These are phyloP conservation scores for Azemiops feae DNA, from an alignment of 2,113 vertebrate species.

Conservation along the genomic window DNA sequence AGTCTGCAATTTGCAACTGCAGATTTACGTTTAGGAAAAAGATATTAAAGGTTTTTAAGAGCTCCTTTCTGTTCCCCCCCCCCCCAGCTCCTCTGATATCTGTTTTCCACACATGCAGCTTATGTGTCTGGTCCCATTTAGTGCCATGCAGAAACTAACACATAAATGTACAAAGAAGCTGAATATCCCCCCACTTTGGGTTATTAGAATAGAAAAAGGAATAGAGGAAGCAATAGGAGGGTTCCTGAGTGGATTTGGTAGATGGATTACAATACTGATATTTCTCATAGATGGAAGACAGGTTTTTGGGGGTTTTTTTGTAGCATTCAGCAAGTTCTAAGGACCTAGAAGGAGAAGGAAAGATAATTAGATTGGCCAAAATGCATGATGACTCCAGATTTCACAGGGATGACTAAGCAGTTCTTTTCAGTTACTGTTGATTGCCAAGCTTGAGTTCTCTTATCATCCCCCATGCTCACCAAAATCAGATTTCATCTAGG, in stretches of 20 bases:
- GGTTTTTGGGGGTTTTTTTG: not conserved
- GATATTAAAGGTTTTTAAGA: not conserved
- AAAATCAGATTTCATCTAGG: not conserved
- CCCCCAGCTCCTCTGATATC: not conserved
- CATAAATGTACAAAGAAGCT: not conserved
- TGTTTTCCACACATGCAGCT: not conserved
- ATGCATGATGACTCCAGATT: not conserved
- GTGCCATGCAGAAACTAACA: not conserved
- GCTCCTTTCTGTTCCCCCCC: not conserved
- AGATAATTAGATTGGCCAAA: not conserved
- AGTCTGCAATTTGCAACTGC: not conserved
- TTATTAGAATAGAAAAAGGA: not conserved
- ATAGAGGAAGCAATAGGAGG: not conserved
- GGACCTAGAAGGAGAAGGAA: not conserved
- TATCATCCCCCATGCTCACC: not conserved
- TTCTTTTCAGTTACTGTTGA: not conserved
- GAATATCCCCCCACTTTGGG: not conserved
- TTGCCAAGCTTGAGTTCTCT: not conserved
- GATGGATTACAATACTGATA: not conserved
- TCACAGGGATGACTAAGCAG: not conserved
- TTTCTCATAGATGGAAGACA: not conserved
- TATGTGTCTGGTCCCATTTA: not conserved
- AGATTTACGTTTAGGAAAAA: not conserved
- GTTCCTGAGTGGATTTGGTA: not conserved
- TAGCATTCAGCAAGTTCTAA: not conserved